These are phyloP conservation scores for Myanophis thanlyinensis DNA, from an alignment of 2,113 vertebrate species.

Conservation along the genomic window DNA sequence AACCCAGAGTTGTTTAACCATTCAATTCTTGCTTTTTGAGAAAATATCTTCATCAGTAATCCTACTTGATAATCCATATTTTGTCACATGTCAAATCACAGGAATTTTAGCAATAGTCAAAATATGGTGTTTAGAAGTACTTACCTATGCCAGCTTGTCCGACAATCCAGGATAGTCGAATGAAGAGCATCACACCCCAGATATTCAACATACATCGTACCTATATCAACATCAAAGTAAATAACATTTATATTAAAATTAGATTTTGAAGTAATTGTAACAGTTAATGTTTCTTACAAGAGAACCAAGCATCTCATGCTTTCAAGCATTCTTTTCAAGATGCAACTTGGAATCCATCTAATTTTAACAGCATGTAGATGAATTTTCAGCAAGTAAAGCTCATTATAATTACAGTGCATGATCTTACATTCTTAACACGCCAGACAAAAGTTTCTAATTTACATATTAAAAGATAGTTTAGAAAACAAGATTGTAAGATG, in stretches of 20 bases:
- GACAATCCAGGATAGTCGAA: constrained; percentile 97
- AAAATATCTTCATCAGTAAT: background rate
- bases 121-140: constrained; percentile 37
- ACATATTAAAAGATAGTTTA: background rate
- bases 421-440: background rate
- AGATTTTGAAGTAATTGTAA: background rate
- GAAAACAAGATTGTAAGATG: background rate
- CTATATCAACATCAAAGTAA: constrained; percentile 64
- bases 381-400: background rate
- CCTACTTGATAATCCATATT: background rate
- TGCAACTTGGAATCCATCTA: background rate
- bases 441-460: background rate
- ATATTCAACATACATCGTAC: constrained; percentile 99
- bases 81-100: background rate
- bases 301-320: background rate
- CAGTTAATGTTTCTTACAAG: background rate
- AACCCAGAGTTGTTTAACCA: background rate
- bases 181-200: constrained; percentile 99
- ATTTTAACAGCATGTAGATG: background rate
- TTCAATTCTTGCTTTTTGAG: background rate
- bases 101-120: background rate
- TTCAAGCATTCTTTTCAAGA: background rate
- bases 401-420: background rate
- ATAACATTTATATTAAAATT: background rate
- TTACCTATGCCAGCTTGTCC: constrained; percentile 96